These are phyloP conservation scores for Pinna nobilis DNA, from an alignment of 1,140 invertebrate genomes.

Conservation along the genomic window DNA sequence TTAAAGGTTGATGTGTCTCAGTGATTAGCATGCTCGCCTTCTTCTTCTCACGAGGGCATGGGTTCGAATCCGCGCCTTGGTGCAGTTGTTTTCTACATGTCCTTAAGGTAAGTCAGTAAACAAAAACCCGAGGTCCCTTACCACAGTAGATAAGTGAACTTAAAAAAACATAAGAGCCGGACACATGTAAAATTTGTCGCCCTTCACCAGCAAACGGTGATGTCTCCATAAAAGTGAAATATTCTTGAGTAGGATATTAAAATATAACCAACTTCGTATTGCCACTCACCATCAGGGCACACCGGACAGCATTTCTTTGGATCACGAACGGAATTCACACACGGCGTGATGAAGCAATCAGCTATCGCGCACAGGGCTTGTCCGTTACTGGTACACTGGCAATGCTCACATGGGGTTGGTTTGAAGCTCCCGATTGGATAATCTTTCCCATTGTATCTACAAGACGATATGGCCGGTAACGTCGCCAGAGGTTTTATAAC, in stretches of 20 bases:
- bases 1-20: no score
- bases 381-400: conserved; percentile 30
- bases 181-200: background rate
- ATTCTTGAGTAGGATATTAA: background rate
- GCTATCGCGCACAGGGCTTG: conserved; percentile 35
- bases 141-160: no score
- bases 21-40: no score
- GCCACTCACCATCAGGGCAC: conserved; percentile 49
- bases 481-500: no score
- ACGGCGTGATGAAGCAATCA: conserved; percentile 45
- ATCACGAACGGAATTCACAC: conserved; percentile 48
- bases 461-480: no score
- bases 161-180: no score
- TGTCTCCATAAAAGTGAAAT: background rate
- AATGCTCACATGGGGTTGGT: conserved; percentile 40
- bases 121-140: no score
- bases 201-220: background rate
- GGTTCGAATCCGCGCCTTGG: no score
- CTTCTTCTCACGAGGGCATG: no score
- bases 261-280: background rate
- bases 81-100: no score
- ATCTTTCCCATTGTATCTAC: conserved; percentile 23
- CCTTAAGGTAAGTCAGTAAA: no score
- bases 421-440: conserved; percentile 26
- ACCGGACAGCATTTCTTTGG: conserved; percentile 47